phyloP scores from a whole-genome alignment of 2,113 vertebrate genomes.

The Scolopax mira region DNA sequence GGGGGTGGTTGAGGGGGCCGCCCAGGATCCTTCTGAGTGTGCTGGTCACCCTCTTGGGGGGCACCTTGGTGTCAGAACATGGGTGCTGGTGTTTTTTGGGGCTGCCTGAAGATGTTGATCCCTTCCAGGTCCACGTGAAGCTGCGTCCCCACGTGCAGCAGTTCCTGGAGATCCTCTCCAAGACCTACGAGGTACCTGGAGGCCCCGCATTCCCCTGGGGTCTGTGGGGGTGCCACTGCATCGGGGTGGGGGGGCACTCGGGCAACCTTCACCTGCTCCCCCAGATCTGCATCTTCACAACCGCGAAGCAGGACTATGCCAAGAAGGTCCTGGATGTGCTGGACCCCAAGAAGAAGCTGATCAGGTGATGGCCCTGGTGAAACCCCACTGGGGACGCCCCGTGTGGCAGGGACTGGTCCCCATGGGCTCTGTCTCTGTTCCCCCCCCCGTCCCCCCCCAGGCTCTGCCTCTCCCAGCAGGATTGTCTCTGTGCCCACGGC shows the following conservation, averaged over 20 bases:
- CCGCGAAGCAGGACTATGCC: slow-evolving; percentile 79
- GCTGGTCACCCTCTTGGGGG: accelerated
- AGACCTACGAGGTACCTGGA: slow-evolving; percentile 76
- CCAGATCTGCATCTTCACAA: slow-evolving; percentile 84
- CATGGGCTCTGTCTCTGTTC: background rate
- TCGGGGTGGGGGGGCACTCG: accelerated
- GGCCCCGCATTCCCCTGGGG: accelerated
- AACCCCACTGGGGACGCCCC: accelerated
- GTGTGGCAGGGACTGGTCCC: accelerated
- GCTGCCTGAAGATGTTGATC: background rate
- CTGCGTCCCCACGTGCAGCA: slow-evolving; percentile 77
- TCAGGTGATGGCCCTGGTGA: slow-evolving; percentile 67
- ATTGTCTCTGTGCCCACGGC: slow-evolving; percentile 79
- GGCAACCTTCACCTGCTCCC: background rate
- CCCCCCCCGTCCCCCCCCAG: too few species aligned
- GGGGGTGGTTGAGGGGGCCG: too few species aligned
- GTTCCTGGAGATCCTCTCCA: slow-evolving; percentile 80
- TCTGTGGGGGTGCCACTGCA: background rate
- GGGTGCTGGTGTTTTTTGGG: background rate
- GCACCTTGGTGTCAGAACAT: accelerated
- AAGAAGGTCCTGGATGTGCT: slow-evolving; percentile 82
- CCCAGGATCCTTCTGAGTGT: background rate
- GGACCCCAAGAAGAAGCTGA: slow-evolving; percentile 80
- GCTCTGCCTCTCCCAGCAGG: slow-evolving; percentile 77
- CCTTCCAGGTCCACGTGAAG: slow-evolving; percentile 78